These are phyloP conservation scores for Antidorcas marsupialis DNA, from an alignment of 2,113 vertebrate genomes.

Conservation along the genomic window DNA sequence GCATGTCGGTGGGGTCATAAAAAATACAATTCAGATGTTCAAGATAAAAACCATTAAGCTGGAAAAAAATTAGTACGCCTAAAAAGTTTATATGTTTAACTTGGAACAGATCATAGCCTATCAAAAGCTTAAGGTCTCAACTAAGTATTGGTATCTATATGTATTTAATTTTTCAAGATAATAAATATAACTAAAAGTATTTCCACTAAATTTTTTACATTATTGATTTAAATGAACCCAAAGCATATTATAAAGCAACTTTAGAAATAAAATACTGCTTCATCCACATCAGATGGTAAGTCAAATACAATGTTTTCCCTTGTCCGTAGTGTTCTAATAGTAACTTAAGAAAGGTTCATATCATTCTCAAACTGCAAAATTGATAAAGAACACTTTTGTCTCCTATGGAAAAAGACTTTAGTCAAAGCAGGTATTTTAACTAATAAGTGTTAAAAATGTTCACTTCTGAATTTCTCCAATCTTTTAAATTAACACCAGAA, in stretches of 20 bases:
- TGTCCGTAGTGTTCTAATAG: background rate
- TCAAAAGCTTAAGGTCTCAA: background rate
- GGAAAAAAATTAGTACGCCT: background rate
- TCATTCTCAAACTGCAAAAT: background rate
- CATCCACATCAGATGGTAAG: background rate
- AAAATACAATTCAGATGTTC: background rate
- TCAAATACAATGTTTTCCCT: background rate
- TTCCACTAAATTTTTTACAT: background rate
- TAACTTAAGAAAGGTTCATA: constrained; percentile 6
- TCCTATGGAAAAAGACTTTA: background rate
- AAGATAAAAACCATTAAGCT: constrained; percentile 15
- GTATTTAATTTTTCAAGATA: constrained; percentile 2
- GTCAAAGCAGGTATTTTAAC: background rate
- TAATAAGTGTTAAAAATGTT: background rate
- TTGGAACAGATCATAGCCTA: background rate
- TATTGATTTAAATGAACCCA: constrained; percentile 28
- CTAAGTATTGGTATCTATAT: background rate
- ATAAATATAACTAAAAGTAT: constrained; percentile 6
- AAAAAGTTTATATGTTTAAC: background rate
- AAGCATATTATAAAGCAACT: background rate
- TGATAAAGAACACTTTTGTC: background rate
- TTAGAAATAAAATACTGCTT: constrained; percentile 2
- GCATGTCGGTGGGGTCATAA: background rate
- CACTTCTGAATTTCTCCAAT: background rate
- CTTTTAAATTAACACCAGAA: background rate